phyloP scores from a whole-genome alignment of 1,140 invertebrate species.

The Hesperophylax magnus region DNA sequence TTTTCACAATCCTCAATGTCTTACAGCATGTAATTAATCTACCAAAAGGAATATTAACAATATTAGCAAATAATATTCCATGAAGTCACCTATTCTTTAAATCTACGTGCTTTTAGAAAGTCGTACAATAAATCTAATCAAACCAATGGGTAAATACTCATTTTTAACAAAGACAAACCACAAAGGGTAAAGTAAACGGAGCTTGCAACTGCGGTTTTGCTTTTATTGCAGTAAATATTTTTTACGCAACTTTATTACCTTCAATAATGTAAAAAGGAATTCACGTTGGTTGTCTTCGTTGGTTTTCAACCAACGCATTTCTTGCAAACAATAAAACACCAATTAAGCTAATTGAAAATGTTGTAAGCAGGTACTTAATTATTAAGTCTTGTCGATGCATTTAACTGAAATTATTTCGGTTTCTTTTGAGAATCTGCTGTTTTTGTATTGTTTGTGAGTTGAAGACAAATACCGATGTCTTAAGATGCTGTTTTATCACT shows the following conservation, averaged over 20 bases:
- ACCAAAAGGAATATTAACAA: too few relatives aligned
- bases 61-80: too few relatives aligned
- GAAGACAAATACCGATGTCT: too few relatives aligned
- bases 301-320: neutral
- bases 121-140: neutral
- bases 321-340: neutral
- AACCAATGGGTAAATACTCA: neutral
- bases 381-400: neutral
- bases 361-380: neutral
- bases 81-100: too few relatives aligned
- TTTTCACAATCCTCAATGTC: too few relatives aligned
- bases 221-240: neutral
- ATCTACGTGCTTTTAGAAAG: constrained; percentile 2
- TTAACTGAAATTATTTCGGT: too few relatives aligned
- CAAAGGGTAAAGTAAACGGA: neutral
- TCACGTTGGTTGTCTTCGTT: neutral
- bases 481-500: too few relatives aligned
- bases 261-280: constrained; percentile 1
- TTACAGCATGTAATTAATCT: too few relatives aligned
- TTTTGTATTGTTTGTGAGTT: too few relatives aligned
- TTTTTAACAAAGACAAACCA: neutral
- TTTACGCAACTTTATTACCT: constrained; percentile 6
- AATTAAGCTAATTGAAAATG: neutral
- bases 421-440: too few relatives aligned
- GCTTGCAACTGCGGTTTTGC: neutral